These are phyloP conservation scores for Clarias pachynema DNA, from an alignment of 2,797 vertebrate genomes.

Conservation along the genomic window DNA sequence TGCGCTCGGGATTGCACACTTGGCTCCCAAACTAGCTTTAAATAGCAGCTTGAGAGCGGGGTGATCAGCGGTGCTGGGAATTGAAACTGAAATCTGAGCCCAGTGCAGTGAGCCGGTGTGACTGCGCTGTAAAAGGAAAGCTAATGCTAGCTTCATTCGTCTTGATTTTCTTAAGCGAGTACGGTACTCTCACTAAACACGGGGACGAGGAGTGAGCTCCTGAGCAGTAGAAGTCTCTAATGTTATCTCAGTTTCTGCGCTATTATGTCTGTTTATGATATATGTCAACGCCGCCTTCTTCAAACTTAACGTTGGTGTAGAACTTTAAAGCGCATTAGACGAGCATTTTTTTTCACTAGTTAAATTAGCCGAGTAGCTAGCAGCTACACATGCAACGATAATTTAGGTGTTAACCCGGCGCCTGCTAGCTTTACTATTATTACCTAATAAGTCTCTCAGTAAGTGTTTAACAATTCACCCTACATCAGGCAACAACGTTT, in stretches of 20 bases:
- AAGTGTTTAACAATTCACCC: neutral
- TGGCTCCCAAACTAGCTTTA: neutral
- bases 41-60: constrained; percentile 24
- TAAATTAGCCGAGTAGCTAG: neutral
- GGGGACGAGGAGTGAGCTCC: neutral
- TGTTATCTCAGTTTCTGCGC: too few relatives aligned
- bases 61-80: constrained; percentile 26
- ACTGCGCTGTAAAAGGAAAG: neutral
- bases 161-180: constrained; percentile 19
- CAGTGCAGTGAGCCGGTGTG: neutral
- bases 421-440: neutral
- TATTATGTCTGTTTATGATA: neutral
- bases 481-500: neutral
- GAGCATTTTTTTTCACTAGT: neutral
- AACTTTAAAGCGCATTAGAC: neutral
- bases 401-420: neutral
- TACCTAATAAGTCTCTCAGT: neutral
- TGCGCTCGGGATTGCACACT: neutral
- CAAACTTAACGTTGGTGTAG: too few relatives aligned
- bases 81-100: constrained; percentile 60
- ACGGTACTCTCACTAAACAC: neutral
- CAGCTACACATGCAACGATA: neutral
- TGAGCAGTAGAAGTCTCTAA: neutral
- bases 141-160: neutral
- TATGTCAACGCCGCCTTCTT: neutral